Evolutionary conservation across 2,888 invertebrate species (phyloP).

Genomic region (Myathropa florea): DNA sequence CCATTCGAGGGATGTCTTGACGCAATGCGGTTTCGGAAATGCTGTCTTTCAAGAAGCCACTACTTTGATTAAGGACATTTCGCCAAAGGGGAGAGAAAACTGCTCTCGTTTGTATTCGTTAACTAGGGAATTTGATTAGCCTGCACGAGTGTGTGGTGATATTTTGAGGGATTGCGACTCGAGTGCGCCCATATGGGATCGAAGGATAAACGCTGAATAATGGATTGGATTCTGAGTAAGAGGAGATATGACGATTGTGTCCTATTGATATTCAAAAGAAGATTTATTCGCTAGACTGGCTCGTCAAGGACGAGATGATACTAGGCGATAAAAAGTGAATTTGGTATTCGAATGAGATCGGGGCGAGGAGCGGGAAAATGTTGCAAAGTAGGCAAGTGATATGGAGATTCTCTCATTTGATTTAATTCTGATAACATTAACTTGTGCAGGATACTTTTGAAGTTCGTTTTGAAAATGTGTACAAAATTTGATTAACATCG

Average conservation of each 20-base stretch:
- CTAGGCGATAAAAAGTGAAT: neutral
- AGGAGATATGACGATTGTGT: slow-evolving; percentile 2
- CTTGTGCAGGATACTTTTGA: neutral
- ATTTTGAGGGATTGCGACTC: neutral
- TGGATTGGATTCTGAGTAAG: neutral
- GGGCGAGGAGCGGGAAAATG: neutral
- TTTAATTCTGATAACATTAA: neutral
- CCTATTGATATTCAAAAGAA: slow-evolving; percentile 29
- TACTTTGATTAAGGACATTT: slow-evolving; percentile 13
- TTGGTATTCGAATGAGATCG: neutral
- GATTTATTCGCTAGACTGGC: neutral
- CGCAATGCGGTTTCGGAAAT: slow-evolving; percentile 31
- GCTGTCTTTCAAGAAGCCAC: neutral
- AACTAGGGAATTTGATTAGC: neutral
- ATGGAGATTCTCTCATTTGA: neutral
- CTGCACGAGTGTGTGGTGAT: neutral
- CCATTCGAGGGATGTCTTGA: slow-evolving; percentile 5
- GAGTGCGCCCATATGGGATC: neutral
- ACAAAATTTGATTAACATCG: neutral
- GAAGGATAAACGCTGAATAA: neutral
- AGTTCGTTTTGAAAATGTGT: neutral
- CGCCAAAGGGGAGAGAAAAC: neutral
- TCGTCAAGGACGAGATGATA: slow-evolving; percentile 1
- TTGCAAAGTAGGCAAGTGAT: neutral
- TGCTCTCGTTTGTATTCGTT: neutral